Base-by-base conservation (phyloP, 2,113 vertebrate genomes). In the Argyrosomus japonicus region DNA sequence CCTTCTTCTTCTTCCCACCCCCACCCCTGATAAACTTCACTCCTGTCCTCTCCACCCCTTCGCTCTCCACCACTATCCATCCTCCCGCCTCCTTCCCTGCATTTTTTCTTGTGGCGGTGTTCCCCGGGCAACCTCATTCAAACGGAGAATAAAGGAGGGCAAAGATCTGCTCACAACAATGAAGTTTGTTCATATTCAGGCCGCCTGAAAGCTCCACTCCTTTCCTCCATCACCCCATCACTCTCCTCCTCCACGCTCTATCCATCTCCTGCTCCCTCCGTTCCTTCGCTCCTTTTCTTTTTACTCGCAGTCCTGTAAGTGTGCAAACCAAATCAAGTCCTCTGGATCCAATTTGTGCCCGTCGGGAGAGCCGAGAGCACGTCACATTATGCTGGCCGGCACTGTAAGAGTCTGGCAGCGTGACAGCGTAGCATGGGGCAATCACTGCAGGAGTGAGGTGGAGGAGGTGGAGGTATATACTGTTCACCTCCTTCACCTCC, bases 61-160 rank as follows among this genome's bases (percentile, higher is more conserved):
- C 51, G 4, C 81, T 87, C 80, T 75, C 79, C 27, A 83, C 73
- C 53, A 84, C 65, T 78, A 71, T 90, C 65, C 40, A 71, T 63
- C 58, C 29, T 75, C 71, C 69, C n/a, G 6, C 79, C 74, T 75
- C 77, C 71, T 75, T 53, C 78, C 57, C 65, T 74, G 89, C 90
- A 94, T 96, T 94, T 93, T 94, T 94, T 87, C 91, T 88, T 80
- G 78, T 76, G 21, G 5, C 14, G 51, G 67, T 64, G 95, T 95
- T 93, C 67, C 94, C 94, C 72, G 0, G 93, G 95, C 92, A 95
- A 95, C 94, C 88, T 90, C 91, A 88, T 94, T 96, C 92, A 95
- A 75, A 85, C 64, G 12, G 87, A 88, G 85, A 73, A 94, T 93
- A 95, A 95, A 95, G 72, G 91, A 87, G 86, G 92, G 92, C 83